These are phyloP conservation scores for Agrilus mali DNA, from an alignment of 2,888 invertebrate genomes.

Conservation along the genomic window DNA sequence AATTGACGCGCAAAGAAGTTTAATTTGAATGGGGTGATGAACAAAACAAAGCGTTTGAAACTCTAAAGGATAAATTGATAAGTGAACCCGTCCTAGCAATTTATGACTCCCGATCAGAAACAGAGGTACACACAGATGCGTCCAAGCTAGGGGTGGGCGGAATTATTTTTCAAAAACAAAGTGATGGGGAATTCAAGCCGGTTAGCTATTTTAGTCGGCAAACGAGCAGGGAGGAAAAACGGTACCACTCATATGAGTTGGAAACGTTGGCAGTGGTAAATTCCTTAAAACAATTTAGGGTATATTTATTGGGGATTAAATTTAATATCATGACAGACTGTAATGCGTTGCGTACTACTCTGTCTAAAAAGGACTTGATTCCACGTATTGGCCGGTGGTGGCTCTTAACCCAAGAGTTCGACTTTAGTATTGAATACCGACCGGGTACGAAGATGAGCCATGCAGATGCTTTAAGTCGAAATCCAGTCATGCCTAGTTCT, in stretches of 20 bases:
- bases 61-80: constrained; percentile 4
- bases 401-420: constrained; percentile 5
- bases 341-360: constrained; percentile 3
- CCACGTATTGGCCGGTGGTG: constrained; percentile 7
- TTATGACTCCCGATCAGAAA: too few relatives aligned
- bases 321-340: constrained; percentile 8
- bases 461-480: constrained; percentile 11
- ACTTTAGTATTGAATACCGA: constrained; percentile 3
- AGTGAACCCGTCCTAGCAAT: constrained; percentile 1
- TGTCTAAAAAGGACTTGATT: constrained; percentile 6
- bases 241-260: constrained; percentile 14
- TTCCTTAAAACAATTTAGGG: background rate
- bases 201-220: constrained; percentile 14
- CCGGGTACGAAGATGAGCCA: constrained; percentile 3
- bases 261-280: background rate
- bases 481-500: constrained; percentile 7
- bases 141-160: constrained; percentile 15
- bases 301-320: constrained; percentile 3
- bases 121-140: constrained; percentile 7
- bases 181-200: constrained; percentile 10
- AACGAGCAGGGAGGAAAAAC: constrained; percentile 13
- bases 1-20: constrained; percentile 3
- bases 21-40: constrained; percentile 6
- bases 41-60: constrained; percentile 3
- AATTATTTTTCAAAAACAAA: constrained; percentile 15